These are phyloP conservation scores for Echeneis naucrates DNA, from an alignment of 2,797 vertebrate genomes.

Conservation along the genomic window DNA sequence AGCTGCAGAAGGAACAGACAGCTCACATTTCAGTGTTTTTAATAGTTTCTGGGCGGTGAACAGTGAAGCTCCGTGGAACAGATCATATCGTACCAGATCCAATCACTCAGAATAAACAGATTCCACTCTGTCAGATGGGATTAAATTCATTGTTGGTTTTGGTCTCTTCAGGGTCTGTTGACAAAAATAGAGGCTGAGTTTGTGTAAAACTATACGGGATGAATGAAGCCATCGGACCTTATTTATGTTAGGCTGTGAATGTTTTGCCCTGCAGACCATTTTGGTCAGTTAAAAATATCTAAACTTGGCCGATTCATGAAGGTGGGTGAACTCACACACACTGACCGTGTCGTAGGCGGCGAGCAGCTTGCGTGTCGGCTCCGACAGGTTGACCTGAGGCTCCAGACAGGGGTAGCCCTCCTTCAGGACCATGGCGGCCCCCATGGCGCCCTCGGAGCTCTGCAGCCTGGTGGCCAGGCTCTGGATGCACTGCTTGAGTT, in stretches of 20 bases:
- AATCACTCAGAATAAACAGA: too few relatives aligned
- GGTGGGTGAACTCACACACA: background rate
- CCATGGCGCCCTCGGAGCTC: constrained; percentile 86
- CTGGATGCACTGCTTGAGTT: constrained; percentile 97
- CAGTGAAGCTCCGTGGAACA: background rate
- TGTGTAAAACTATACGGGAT: too few relatives aligned
- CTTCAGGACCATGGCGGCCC: constrained; percentile 89
- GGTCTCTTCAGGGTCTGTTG: too few relatives aligned
- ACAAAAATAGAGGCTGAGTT: too few relatives aligned
- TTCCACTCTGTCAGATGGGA: background rate
- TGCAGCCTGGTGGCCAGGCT: constrained; percentile 91
- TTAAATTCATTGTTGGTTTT: background rate
- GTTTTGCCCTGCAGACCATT: too few relatives aligned
- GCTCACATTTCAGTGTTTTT: too few relatives aligned
- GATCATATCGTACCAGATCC: too few relatives aligned
- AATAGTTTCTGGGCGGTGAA: too few relatives aligned
- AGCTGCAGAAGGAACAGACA: too few relatives aligned
- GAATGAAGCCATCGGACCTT: too few relatives aligned
- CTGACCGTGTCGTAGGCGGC: constrained; percentile 92
- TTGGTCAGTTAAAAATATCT: too few relatives aligned
- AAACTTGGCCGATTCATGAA: background rate
- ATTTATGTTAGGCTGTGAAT: too few relatives aligned
- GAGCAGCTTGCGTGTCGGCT: constrained; percentile 92
- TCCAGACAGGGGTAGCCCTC: constrained; percentile 93
- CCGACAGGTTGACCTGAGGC: constrained; percentile 84